Conservation (phyloP, 1,140 invertebrate species). For the Cryptotermes secundus region DNA sequence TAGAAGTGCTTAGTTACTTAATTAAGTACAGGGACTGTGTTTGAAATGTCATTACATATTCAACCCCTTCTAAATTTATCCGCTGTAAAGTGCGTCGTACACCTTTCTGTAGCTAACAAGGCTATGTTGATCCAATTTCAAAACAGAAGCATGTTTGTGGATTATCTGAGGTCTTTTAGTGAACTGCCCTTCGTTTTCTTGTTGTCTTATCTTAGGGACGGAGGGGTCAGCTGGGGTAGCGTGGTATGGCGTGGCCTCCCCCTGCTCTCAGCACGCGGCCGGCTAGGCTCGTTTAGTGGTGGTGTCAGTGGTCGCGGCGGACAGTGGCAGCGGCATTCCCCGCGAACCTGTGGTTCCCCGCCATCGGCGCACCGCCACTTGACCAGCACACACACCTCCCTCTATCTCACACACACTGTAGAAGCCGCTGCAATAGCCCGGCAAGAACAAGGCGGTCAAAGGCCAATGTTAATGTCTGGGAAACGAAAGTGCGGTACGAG, state of each 20-base stretch:
- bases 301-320: not conserved
- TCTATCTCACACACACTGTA: not conserved
- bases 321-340: not conserved
- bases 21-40: too few relatives aligned
- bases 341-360: not conserved
- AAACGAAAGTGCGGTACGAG: not conserved
- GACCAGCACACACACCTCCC: not conserved
- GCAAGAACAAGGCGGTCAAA: not conserved
- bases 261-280: not conserved
- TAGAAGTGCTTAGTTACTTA: too few relatives aligned
- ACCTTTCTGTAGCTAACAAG: too few relatives aligned
- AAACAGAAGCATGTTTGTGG: too few relatives aligned
- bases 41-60: too few relatives aligned
- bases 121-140: too few relatives aligned
- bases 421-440: not conserved
- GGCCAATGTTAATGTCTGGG: not conserved
- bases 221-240: not conserved
- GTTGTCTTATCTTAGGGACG: too few relatives aligned
- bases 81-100: too few relatives aligned
- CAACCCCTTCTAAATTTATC: too few relatives aligned
- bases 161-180: too few relatives aligned
- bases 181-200: too few relatives aligned
- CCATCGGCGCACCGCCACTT: constrained; percentile 5
- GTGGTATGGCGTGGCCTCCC: not conserved
- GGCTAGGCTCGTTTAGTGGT: not conserved